Conservation (phyloP, 2,797 vertebrate species). For the Labroides dimidiatus region DNA sequence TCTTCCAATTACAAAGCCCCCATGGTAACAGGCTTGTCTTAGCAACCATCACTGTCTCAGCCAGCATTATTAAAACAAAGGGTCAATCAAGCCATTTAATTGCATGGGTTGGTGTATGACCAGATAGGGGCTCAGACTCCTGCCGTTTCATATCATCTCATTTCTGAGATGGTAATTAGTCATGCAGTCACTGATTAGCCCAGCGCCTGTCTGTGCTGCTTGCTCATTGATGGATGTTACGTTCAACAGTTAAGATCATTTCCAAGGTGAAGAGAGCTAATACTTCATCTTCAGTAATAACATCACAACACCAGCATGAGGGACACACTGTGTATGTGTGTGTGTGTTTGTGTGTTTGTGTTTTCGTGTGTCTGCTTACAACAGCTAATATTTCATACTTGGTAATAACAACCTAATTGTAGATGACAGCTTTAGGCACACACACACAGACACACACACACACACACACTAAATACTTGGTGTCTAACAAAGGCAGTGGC, state of each 20-base stretch:
- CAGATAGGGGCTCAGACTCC: slow-evolving; percentile 69
- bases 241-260: slow-evolving; percentile 78
- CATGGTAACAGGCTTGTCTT: slow-evolving; percentile 72
- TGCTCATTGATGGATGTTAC: slow-evolving; percentile 79
- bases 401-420: slow-evolving; percentile 69
- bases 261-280: slow-evolving; percentile 78
- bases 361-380: slow-evolving; percentile 1
- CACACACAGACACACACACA: background rate
- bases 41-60: slow-evolving; percentile 68
- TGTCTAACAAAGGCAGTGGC: slow-evolving; percentile 34
- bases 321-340: slow-evolving; percentile 11
- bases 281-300: slow-evolving; percentile 79
- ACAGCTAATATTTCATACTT: slow-evolving; percentile 73
- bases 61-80: slow-evolving; percentile 81
- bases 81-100: slow-evolving; percentile 83
- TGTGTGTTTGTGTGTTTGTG: slow-evolving; percentile 4
- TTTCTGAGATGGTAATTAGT: slow-evolving; percentile 83
- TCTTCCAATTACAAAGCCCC: slow-evolving; percentile 64
- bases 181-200: slow-evolving; percentile 81
- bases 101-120: slow-evolving; percentile 76
- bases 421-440: slow-evolving; percentile 24
- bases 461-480: background rate
- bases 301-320: slow-evolving; percentile 57
- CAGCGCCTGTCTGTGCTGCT: slow-evolving; percentile 65
- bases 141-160: slow-evolving; percentile 80